Conservation (phyloP, 2,797 vertebrate genomes). For the Polyboroides typus region DNA sequence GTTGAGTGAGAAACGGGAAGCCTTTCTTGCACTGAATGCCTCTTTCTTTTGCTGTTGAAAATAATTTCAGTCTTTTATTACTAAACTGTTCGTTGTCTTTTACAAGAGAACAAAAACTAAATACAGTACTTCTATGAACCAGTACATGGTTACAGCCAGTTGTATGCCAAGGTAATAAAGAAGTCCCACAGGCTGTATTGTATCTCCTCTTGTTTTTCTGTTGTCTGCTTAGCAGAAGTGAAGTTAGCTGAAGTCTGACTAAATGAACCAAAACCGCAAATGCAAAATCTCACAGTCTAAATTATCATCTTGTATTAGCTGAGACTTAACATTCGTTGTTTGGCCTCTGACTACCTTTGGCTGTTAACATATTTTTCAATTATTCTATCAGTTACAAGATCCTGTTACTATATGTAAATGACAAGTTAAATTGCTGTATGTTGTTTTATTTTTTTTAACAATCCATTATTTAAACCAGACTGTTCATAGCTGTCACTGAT, state of each 20-base stretch:
- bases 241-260: slow-evolving; percentile 37
- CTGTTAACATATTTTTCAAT: slow-evolving; percentile 20
- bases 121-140: not conserved
- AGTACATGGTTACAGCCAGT: not conserved
- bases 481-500: slow-evolving; percentile 24
- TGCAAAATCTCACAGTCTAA: slow-evolving; percentile 23
- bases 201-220: not conserved
- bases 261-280: slow-evolving; percentile 38
- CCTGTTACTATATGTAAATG: slow-evolving; percentile 24
- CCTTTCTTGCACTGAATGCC: not conserved
- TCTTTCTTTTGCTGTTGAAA: slow-evolving; percentile 12
- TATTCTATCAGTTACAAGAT: slow-evolving; percentile 32
- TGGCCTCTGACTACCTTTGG: slow-evolving; percentile 29
- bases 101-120: slow-evolving; percentile 1
- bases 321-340: not conserved
- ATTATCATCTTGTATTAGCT: slow-evolving; percentile 29
- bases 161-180: not conserved
- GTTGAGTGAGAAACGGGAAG: not conserved
- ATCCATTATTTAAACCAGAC: slow-evolving; percentile 46
- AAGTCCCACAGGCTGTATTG: not conserved
- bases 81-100: slow-evolving; percentile 9
- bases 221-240: not conserved
- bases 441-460: slow-evolving; percentile 47
- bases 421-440: slow-evolving; percentile 28
- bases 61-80: slow-evolving; percentile 5